phyloP scores from a whole-genome alignment of 2,888 invertebrate genomes.

The Thymelicus sylvestris region DNA sequence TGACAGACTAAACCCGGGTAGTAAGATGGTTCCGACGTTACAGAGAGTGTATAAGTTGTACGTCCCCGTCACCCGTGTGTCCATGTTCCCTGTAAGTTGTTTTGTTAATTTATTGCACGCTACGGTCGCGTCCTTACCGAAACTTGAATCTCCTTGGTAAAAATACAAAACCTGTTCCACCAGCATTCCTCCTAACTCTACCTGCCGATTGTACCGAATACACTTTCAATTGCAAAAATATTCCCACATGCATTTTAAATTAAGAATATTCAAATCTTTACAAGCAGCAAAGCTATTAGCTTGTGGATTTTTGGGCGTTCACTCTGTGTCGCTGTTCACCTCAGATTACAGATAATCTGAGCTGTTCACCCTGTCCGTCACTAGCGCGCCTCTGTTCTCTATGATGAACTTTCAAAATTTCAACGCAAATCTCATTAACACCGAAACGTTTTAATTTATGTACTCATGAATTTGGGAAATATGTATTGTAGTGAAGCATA shows the following conservation, averaged over 20 bases:
- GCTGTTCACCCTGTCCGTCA: too few relatives aligned
- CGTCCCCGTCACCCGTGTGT: neutral
- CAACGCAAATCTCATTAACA: too few relatives aligned
- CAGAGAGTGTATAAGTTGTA: too few relatives aligned
- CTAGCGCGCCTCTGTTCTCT: too few relatives aligned
- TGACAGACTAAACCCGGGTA: neutral
- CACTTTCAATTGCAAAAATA: neutral
- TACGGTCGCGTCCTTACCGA: conserved; percentile 3
- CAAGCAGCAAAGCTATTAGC: too few relatives aligned
- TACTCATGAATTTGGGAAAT: too few relatives aligned
- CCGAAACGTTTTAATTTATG: too few relatives aligned
- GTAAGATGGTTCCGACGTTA: neutral
- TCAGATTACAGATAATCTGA: too few relatives aligned
- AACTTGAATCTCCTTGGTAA: conserved; percentile 24
- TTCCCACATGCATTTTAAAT: neutral
- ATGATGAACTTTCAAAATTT: too few relatives aligned
- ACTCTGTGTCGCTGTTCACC: too few relatives aligned
- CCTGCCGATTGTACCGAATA: conserved; percentile 4
- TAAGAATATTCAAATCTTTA: neutral
- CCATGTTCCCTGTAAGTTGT: neutral
- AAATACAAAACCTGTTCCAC: conserved; percentile 30
- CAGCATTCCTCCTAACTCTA: conserved; percentile 29
- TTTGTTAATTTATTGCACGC: conserved; percentile 13
- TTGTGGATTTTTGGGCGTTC: too few relatives aligned
- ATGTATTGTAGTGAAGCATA: too few relatives aligned